A percentile compares a stretch with the other conserved stretches of the same genome.
These are phyloP conservation scores for Strigops habroptila DNA, from an alignment of 2,113 vertebrate species.

Conservation along the genomic window DNA sequence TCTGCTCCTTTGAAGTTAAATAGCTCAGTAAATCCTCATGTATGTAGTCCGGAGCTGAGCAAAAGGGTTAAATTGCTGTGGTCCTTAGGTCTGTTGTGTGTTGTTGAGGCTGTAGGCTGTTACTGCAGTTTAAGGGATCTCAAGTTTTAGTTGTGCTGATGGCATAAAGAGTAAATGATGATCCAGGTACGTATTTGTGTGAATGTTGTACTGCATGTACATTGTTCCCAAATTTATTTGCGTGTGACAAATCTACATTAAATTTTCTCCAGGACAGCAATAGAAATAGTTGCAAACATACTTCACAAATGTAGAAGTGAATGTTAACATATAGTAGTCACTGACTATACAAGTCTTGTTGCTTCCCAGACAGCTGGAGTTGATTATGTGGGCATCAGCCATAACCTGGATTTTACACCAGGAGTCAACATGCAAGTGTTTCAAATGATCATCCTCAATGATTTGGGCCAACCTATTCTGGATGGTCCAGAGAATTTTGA, in stretches of 20 bases:
- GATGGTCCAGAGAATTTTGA: slow-evolving; percentile 85
- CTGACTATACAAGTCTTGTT: background rate
- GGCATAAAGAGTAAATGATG: background rate
- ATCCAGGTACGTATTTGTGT: background rate
- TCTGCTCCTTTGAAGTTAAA: background rate
- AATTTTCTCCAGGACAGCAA: background rate
- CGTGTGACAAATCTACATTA: background rate
- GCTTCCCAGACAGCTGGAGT: slow-evolving; percentile 74
- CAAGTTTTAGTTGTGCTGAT: background rate
- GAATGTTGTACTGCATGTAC: background rate
- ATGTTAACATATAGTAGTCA: background rate
- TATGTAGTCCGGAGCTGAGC: background rate
- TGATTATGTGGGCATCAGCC: slow-evolving; percentile 83
- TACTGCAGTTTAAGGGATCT: background rate
- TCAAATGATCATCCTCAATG: slow-evolving; percentile 82
- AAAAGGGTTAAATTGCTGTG: background rate
- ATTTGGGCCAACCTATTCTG: slow-evolving; percentile 78
- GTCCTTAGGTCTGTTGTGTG: background rate
- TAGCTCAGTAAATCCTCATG: background rate
- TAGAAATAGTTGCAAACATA: background rate
- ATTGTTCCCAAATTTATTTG: background rate
- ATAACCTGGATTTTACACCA: slow-evolving; percentile 82
- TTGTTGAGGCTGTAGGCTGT: background rate
- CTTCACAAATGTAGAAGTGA: background rate
- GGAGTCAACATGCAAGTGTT: slow-evolving; percentile 82